A percentile compares a stretch with the other conserved stretches of the same genome.
phyloP scores from a whole-genome alignment of 2,113 vertebrate genomes.

The Etheostoma spectabile region DNA sequence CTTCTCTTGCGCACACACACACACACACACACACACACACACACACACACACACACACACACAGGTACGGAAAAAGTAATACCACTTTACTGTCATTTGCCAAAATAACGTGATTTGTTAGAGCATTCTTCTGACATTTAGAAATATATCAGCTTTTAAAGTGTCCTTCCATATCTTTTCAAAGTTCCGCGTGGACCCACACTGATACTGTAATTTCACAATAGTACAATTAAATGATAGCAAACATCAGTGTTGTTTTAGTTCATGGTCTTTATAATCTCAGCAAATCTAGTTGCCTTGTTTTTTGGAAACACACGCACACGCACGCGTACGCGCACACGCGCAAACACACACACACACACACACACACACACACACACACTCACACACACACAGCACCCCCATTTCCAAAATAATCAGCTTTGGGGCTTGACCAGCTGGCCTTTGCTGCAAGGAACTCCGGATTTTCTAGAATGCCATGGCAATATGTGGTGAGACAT shows the following conservation, averaged over 20 bases:
- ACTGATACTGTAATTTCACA: not conserved
- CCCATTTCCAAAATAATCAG: constrained; percentile 68
- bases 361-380: constrained; percentile 6
- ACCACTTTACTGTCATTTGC: not conserved
- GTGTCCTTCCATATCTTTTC: not conserved
- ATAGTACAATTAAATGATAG: not conserved
- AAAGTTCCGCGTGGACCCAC: not conserved
- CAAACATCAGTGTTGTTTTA: not conserved
- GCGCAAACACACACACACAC: not conserved
- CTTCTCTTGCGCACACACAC: not conserved
- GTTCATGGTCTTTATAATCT: not conserved
- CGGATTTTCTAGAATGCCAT: constrained; percentile 40
- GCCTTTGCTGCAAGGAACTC: constrained; percentile 38
- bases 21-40: not conserved
- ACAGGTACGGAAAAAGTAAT: not conserved
- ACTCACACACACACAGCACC: constrained; percentile 4
- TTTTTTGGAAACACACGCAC: not conserved
- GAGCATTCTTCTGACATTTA: not conserved
- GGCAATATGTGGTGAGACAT: constrained; percentile 29
- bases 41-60: too few relatives aligned
- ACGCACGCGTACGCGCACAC: not conserved
- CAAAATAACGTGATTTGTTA: not conserved
- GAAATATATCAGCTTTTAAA: not conserved
- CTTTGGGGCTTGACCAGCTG: constrained; percentile 67
- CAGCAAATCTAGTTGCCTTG: not conserved